Evolutionary conservation across 37 sponge, comb jelly and placozoan genomes (phyloP).

Genomic region (Petrosia ficiformis): DNA sequence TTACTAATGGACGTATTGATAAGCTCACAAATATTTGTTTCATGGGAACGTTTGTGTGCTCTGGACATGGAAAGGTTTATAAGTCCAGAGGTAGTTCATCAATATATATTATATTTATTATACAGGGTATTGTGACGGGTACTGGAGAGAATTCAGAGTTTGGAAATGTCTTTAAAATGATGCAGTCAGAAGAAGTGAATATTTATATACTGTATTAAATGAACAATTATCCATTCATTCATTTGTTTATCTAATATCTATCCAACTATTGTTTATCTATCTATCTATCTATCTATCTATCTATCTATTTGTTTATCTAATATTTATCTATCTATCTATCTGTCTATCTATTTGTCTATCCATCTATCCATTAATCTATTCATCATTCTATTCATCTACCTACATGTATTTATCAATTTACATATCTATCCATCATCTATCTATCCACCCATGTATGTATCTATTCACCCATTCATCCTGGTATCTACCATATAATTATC

Average conservation of each 20-base stretch:
- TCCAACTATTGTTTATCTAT: too few species aligned
- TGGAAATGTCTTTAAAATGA: constrained; percentile 91
- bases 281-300: too few species aligned
- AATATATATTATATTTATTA: background rate
- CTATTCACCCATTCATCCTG: too few species aligned
- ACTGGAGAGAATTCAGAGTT: constrained; percentile 94
- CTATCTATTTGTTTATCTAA: too few species aligned
- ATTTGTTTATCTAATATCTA: background rate
- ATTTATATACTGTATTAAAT: background rate
- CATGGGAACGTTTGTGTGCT: constrained; percentile 96
- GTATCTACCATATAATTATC: background rate
- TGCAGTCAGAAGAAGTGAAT: constrained; percentile 84
- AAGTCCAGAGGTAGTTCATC: background rate
- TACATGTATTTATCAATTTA: too few species aligned
- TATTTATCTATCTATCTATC: too few species aligned
- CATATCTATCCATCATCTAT: too few species aligned
- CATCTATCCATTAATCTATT: too few species aligned
- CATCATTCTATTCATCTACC: too few species aligned
- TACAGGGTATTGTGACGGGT: constrained; percentile 86
- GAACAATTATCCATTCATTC: constrained; percentile 9
- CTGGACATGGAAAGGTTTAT: constrained; percentile 86
- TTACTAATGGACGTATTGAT: background rate
- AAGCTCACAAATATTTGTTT: constrained; percentile 75
- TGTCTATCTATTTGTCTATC: background rate
- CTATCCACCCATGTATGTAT: too few species aligned